phyloP scores from a whole-genome alignment of 2,113 vertebrate genomes.

The Nycticorax nycticorax region DNA sequence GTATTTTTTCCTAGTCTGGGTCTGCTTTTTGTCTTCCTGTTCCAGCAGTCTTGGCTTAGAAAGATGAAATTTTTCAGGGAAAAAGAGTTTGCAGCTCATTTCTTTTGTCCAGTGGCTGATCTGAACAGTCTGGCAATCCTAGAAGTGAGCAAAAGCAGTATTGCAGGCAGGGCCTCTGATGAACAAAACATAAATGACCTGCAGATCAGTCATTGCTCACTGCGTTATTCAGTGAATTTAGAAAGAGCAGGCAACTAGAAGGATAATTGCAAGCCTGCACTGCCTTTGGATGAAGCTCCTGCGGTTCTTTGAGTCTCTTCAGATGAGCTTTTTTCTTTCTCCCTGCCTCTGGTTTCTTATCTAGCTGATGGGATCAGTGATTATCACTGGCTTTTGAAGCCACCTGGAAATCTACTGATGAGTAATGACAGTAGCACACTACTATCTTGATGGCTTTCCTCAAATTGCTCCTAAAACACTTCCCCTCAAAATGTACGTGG shows the following conservation, averaged over 20 bases:
- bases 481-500: background rate
- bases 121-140: background rate
- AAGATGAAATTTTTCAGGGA: background rate
- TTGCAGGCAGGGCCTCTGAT: background rate
- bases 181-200: background rate
- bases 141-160: background rate
- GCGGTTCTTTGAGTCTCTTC: background rate
- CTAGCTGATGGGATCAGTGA: background rate
- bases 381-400: conserved; percentile 3
- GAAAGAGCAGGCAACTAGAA: background rate
- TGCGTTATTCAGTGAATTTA: background rate
- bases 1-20: background rate
- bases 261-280: background rate
- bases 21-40: background rate
- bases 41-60: background rate
- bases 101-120: background rate
- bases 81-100: background rate
- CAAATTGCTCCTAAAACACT: background rate
- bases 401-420: conserved; percentile 1
- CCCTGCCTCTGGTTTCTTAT: background rate
- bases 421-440: background rate
- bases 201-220: background rate
- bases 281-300: background rate
- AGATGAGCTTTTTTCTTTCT: background rate
- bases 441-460: background rate